Evolutionary conservation across 2,797 vertebrate species (phyloP).

Genomic region (Siniperca scherzeri): DNA sequence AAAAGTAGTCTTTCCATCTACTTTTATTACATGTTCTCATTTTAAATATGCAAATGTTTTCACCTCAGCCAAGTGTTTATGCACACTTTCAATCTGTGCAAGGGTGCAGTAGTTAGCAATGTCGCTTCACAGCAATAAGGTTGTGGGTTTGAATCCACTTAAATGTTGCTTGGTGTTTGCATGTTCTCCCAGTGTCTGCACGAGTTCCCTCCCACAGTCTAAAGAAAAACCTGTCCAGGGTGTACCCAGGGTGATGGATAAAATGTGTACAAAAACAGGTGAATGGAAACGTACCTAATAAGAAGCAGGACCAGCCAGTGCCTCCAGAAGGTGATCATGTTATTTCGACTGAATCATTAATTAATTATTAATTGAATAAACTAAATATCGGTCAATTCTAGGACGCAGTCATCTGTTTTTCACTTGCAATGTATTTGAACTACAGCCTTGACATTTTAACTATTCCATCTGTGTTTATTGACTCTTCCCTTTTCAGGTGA

Average conservation of each 20-base stretch:
- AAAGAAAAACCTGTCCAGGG: neutral
- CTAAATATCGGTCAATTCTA: neutral
- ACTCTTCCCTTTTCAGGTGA: conserved; percentile 58
- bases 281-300: neutral
- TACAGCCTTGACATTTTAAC: conserved; percentile 54
- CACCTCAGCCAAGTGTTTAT: neutral
- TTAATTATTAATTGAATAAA: neutral
- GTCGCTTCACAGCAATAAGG: neutral
- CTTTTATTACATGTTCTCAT: neutral
- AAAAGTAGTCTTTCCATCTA: neutral
- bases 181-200: neutral
- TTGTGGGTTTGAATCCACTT: neutral
- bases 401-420: conserved; percentile 44
- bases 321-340: neutral
- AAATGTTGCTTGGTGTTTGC: neutral
- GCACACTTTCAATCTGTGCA: neutral
- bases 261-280: neutral
- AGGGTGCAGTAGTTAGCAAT: neutral
- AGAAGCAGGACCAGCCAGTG: neutral
- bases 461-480: conserved; percentile 60
- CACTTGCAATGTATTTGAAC: conserved; percentile 34
- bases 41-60: neutral
- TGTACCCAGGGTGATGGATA: neutral
- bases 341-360: neutral
- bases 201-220: neutral